Evolutionary conservation across 2,888 invertebrate genomes (phyloP), one percentile per base, ranked within the genome.

Genomic region (Diarsia dahlii): DNA sequence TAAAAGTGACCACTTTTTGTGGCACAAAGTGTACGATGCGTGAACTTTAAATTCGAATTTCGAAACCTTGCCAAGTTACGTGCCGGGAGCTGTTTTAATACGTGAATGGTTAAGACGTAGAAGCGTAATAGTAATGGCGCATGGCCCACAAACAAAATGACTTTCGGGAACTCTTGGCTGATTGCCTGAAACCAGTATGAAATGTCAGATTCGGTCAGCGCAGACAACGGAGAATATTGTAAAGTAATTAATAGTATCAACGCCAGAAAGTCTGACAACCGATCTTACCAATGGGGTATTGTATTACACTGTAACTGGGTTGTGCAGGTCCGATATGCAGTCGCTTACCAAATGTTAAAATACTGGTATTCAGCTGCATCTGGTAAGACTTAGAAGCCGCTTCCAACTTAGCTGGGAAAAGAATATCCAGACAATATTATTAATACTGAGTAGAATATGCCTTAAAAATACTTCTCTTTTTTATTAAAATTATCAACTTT

Each of bases 131-230:
- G 71, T 58, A 54, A 71, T 73, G 78, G 85, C 77, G 63, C 20
- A 39, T 56, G 39, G 74, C 74, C 70, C 78, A 74, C 74, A 71
- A 65, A 73, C n/a, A 34, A 71, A 76, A 70, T 80, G 74, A 77
- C 72, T 63, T 63, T 71, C 64, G 71, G 54, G 69, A 71, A 74
- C 46, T 71, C 39, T 80, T 86, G 86, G 87, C 85, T 52, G n/a
- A 10, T 9, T 83, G 87, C 87, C 86, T 74, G 68, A 71, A 81
- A 76, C 74, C 71, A 45, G 28, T 63, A 58, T 28, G 28, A 75
- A 71, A 67, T 54, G 45, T n/a, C 71, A 76, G 34, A 58, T 50
- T 65, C 54, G 68, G 34, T 73, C 65, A 71, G 52, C 64, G 50
- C 71, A 65, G 73, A 68, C 66, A 45, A 52, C 58, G 18, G 12